Percentiles rank a stretch among this genome's conserved stretches.
Evolutionary conservation across 2,113 vertebrate species (phyloP).

Genomic region (Rhinoderma darwinii): DNA sequence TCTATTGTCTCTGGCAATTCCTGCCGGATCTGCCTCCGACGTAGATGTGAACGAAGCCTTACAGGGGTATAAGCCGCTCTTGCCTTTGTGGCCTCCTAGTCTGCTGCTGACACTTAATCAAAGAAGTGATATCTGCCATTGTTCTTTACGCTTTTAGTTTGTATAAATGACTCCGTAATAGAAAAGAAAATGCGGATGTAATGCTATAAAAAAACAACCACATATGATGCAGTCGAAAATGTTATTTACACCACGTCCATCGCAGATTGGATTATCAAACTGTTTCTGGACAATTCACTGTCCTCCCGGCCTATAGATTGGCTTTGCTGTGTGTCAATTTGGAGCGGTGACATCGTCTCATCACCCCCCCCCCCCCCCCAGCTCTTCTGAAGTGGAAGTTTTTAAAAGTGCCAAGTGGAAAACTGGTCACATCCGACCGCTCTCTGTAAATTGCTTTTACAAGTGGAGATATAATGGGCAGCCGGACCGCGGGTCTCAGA

Average conservation of each 20-base stretch:
- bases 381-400: neutral
- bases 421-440: neutral
- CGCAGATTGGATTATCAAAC: too few relatives aligned
- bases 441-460: neutral
- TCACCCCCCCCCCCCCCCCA: too few relatives aligned
- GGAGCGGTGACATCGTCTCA: neutral
- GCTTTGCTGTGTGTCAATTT: neutral
- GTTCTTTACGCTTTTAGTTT: neutral
- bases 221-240: neutral
- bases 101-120: too few relatives aligned
- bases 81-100: too few relatives aligned
- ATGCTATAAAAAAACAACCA: neutral
- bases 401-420: neutral
- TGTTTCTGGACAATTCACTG: neutral
- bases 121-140: neutral
- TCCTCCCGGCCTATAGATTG: neutral
- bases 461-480: neutral
- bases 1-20: too few relatives aligned
- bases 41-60: too few relatives aligned
- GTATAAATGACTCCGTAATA: neutral
- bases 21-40: too few relatives aligned
- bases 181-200: neutral
- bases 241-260: neutral
- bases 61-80: too few relatives aligned
- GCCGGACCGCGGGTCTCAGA: too few relatives aligned